Evolutionary conservation across 1,140 invertebrate species (phyloP), one percentile per base, ranked within the genome.

Genomic region (Drosophila pseudoobscura): DNA sequence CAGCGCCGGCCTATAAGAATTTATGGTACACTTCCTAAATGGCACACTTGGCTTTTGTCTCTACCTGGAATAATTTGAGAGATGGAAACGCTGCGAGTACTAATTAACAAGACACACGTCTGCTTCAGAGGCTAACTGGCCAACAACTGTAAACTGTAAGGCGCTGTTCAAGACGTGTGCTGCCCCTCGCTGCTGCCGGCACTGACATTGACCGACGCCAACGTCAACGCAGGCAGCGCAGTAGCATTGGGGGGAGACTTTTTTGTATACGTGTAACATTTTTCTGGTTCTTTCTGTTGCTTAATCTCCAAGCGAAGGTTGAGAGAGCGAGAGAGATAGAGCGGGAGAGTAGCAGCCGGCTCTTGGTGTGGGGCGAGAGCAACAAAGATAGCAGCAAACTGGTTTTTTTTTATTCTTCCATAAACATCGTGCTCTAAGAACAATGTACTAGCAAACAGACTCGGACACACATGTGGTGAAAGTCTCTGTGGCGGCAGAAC

Each of bases 251-350:
- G 61, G 35, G 43, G 22, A 44, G 56, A 68, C 68, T 63, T 79
- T 39, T 75, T 87, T 88, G 82, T 87, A 82, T 88, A 87, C 82
- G 82, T 87, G 82, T 87, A 87, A 88, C 75, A 65, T 82, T 87
- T 80, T 87, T 87, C 80, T 87, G 80, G 80, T 85, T 74, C 73
- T 66, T 77, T 77, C 59, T 57, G 60, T 54, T 46, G 47, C 47
- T 35, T 47, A 71, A 62, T 35, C 20, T 47, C 35, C 35, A 39
- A 39, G 35, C 35, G 35, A 13, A 39, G 35, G 11, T 11, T 17
- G 59, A 17, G n/a, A 57, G 29, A 46, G 11, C 17, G 63, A 22
- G 57, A 39, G 13, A 64, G 17, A 22, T 20, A 57, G 57, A 29
- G 31, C 9, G 47, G 35, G 9, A 39, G 11, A 39, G 35, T 13